Conservation (phyloP, 2,113 vertebrate species). For the Hippocampus abdominalis region DNA sequence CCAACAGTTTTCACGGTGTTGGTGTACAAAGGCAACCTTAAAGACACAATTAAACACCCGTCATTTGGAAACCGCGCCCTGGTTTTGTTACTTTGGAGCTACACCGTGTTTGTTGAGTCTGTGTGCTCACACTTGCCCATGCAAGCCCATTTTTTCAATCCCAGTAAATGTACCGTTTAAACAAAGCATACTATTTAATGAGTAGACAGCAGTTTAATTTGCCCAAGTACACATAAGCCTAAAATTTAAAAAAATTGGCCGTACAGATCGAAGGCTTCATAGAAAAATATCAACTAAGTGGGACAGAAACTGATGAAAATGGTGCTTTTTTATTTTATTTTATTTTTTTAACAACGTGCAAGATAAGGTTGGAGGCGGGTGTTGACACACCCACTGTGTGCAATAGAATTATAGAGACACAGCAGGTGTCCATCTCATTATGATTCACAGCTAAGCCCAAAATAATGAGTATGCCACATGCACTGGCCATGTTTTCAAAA, state of each 20-base stretch:
- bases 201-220: neutral
- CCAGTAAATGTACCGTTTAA: neutral
- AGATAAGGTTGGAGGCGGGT: neutral
- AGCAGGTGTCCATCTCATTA: neutral
- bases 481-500: neutral
- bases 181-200: conserved; percentile 2
- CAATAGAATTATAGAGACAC: neutral
- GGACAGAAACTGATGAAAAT: neutral
- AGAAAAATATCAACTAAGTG: neutral
- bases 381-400: neutral
- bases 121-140: conserved; percentile 1
- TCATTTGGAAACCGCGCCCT: too few relatives aligned
- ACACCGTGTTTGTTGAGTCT: neutral
- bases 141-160: conserved; percentile 5
- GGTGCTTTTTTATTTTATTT: neutral
- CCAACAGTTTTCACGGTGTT: too few relatives aligned
- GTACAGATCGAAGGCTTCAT: neutral
- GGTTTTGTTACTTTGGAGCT: too few relatives aligned
- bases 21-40: too few relatives aligned
- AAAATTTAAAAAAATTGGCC: neutral
- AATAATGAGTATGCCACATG: neutral
- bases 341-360: too few relatives aligned
- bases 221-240: neutral
- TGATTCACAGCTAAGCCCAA: neutral
- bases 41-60: too few relatives aligned